Conservation (phyloP, 2,888 invertebrate species). For the Drosophila atroscutellata region DNA sequence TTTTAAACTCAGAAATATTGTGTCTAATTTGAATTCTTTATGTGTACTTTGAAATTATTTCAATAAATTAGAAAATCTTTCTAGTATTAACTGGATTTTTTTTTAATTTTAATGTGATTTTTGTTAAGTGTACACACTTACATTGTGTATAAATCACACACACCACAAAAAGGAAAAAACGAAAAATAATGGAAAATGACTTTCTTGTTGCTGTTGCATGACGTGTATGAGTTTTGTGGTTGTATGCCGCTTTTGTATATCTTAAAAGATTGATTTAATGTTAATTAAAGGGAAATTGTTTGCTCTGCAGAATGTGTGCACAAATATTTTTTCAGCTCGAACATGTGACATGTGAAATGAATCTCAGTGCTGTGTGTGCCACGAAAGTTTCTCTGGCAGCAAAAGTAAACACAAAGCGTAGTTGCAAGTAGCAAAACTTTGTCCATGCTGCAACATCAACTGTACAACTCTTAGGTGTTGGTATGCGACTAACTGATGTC, state of each 20-base stretch:
- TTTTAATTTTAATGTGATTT: neutral
- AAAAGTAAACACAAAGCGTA: conserved; percentile 66
- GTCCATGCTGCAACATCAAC: conserved; percentile 39
- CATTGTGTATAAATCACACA: conserved; percentile 25
- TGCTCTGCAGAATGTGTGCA: conserved; percentile 55
- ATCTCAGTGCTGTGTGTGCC: conserved; percentile 51
- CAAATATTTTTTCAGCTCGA: conserved; percentile 51
- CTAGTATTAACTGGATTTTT: accelerated
- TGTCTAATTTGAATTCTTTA: neutral
- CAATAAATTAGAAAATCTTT: neutral
- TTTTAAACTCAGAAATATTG: neutral
- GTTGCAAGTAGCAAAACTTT: conserved; percentile 68
- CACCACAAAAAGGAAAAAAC: neutral
- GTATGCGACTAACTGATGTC: conserved; percentile 32
- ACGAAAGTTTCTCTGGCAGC: conserved; percentile 54
- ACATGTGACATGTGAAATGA: conserved; percentile 71
- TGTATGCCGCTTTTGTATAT: conserved; percentile 19
- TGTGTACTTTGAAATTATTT: neutral
- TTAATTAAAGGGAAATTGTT: conserved; percentile 76
- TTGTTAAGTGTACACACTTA: neutral
- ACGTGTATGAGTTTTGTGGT: conserved; percentile 4
- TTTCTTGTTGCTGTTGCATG: conserved; percentile 26
- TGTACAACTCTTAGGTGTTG: conserved; percentile 46
- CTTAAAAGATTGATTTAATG: conserved; percentile 67
- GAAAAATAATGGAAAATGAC: conserved; percentile 30